phyloP scores from a whole-genome alignment of 2,888 invertebrate genomes.

The Villa cingulata region DNA sequence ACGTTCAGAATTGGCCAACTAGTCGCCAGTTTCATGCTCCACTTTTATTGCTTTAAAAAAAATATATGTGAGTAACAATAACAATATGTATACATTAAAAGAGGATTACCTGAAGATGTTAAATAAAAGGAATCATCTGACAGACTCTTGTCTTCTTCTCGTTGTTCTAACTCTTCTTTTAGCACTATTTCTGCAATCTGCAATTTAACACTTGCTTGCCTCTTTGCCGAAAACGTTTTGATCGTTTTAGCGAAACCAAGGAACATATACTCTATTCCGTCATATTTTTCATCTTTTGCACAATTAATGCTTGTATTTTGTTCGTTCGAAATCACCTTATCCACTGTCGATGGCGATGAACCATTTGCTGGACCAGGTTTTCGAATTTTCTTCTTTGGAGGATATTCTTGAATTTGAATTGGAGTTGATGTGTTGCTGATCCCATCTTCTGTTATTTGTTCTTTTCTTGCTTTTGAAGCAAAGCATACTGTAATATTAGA shows the following conservation, averaged over 20 bases:
- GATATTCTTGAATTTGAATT: too few species aligned
- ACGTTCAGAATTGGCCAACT: too few species aligned
- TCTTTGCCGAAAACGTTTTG: conserved; percentile 2
- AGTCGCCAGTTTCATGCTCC: too few species aligned
- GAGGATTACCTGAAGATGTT: too few species aligned
- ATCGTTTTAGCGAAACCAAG: not conserved
- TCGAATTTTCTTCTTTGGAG: not conserved
- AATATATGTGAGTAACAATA: too few species aligned
- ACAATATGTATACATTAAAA: too few species aligned
- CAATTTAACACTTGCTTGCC: conserved; percentile 1
- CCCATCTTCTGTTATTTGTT: not conserved
- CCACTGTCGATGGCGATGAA: too few species aligned
- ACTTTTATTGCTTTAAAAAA: too few species aligned
- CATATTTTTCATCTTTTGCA: not conserved
- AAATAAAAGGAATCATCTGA: too few species aligned
- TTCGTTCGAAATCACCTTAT: not conserved
- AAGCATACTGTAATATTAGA: too few species aligned
- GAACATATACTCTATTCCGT: conserved; percentile 1
- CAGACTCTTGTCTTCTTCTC: conserved; percentile 1
- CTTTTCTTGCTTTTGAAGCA: not conserved
- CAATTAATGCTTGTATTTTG: not conserved
- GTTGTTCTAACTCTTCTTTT: conserved; percentile 1
- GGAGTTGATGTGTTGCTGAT: too few species aligned
- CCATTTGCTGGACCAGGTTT: not conserved
- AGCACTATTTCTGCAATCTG: conserved; percentile 1